These are phyloP conservation scores for Blastobasis adustella DNA, from an alignment of 2,888 invertebrate genomes.

Conservation along the genomic window DNA sequence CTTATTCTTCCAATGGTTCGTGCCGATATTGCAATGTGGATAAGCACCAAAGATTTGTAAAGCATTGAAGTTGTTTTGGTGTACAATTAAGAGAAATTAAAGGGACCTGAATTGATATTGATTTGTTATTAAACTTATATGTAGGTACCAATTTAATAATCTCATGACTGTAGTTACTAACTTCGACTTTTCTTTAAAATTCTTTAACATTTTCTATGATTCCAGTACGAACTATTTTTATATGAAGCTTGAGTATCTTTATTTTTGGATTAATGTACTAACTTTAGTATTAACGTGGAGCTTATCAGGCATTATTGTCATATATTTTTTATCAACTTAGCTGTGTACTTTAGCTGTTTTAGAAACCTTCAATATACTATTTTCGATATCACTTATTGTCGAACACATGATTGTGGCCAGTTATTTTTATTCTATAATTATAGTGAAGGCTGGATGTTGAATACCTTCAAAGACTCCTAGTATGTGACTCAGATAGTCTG, in stretches of 20 bases:
- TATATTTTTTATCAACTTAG: slow-evolving; percentile 29
- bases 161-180: slow-evolving; percentile 64
- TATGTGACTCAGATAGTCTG: slow-evolving; percentile 5
- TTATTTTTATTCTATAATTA: slow-evolving; percentile 61
- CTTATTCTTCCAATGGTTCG: slow-evolving; percentile 53
- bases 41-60: slow-evolving; percentile 73
- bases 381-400: slow-evolving; percentile 40
- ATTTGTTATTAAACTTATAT: slow-evolving; percentile 56
- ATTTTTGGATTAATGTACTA: slow-evolving; percentile 55
- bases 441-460: slow-evolving; percentile 53
- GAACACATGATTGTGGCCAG: slow-evolving; percentile 67
- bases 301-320: slow-evolving; percentile 45
- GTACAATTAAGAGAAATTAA: slow-evolving; percentile 71
- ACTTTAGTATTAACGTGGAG: slow-evolving; percentile 50
- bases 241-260: slow-evolving; percentile 43
- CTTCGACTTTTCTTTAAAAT: slow-evolving; percentile 31
- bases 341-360: slow-evolving; percentile 25
- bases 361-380: slow-evolving; percentile 40
- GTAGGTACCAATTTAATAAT: slow-evolving; percentile 71
- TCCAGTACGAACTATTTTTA: slow-evolving; percentile 41
- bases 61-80: slow-evolving; percentile 64
- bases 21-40: slow-evolving; percentile 67
- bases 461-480: slow-evolving; percentile 34
- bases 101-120: slow-evolving; percentile 73
- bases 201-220: slow-evolving; percentile 46